phyloP scores from a whole-genome alignment of 2,888 invertebrate species.

The Drosophila paramelanica region DNA sequence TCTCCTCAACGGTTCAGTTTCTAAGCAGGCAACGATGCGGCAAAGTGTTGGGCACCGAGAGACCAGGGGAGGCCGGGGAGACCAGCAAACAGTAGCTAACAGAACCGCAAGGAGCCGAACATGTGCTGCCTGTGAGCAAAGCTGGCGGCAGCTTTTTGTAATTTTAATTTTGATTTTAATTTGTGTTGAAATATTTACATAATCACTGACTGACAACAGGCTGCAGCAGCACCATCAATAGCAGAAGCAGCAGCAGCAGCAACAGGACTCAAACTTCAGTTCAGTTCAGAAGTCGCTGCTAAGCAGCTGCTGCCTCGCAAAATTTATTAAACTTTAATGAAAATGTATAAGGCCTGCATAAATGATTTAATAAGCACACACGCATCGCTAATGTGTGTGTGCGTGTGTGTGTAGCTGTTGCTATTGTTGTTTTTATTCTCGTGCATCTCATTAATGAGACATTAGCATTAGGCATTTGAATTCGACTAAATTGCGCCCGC shows the following conservation, averaged over 20 bases:
- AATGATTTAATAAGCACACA: conserved; percentile 74
- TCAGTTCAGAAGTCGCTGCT: conserved; percentile 13
- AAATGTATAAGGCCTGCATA: conserved; percentile 81
- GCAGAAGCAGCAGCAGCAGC: conserved; percentile 2
- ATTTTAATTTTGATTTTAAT: conserved; percentile 83
- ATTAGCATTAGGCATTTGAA: conserved; percentile 65
- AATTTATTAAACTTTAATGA: conserved; percentile 81
- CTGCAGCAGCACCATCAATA: conserved; percentile 21
- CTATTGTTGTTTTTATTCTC: conserved; percentile 19
- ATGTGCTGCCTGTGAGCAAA: conserved; percentile 60
- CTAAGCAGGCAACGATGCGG: conserved; percentile 57
- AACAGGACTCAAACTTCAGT: conserved; percentile 35
- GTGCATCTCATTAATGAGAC: conserved; percentile 57
- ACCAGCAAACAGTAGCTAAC: conserved; percentile 8
- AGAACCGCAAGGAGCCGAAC: conserved; percentile 55
- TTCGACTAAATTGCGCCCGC: conserved; percentile 28
- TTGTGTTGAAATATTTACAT: conserved; percentile 83
- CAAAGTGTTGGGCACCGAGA: conserved; percentile 61
- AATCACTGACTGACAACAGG: conserved; percentile 82
- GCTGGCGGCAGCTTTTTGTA: conserved; percentile 75
- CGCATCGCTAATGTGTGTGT: conserved; percentile 23
- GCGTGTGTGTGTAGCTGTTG: background rate
- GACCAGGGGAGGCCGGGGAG: conserved; percentile 7
- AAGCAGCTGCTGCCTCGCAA: conserved; percentile 47
- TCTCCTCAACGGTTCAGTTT: conserved; percentile 12